Evolutionary conservation across 2,113 vertebrate species (phyloP).

Genomic region (Cervus canadensis): DNA sequence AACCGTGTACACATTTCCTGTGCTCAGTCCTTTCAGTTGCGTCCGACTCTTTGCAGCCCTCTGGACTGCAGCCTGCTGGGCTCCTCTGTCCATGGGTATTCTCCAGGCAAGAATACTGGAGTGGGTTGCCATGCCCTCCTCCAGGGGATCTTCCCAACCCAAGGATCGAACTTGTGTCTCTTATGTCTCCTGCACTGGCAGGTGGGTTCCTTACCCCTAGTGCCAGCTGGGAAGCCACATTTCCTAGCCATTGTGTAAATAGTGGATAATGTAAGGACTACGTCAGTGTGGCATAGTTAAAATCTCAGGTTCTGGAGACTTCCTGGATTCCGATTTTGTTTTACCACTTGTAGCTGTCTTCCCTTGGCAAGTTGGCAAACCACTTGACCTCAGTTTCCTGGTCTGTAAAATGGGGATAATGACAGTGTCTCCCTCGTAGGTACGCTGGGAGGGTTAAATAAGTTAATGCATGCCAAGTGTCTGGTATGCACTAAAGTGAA

Average conservation of each 20-base stretch:
- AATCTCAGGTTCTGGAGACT: not conserved
- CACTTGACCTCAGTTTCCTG: not conserved
- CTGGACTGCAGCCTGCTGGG: not conserved
- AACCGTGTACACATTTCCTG: not conserved
- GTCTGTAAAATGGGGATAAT: not conserved
- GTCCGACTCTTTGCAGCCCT: not conserved
- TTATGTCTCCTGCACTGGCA: not conserved
- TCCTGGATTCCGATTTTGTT: not conserved
- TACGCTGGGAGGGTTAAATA: not conserved
- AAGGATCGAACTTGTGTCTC: not conserved
- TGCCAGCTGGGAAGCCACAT: not conserved
- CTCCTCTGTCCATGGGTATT: not conserved
- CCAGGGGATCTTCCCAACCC: not conserved
- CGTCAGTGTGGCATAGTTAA: not conserved
- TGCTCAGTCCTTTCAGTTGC: not conserved
- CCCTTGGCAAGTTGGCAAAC: not conserved
- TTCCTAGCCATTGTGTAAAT: not conserved
- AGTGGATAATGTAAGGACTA: not conserved
- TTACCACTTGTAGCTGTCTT: not conserved
- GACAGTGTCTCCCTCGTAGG: not conserved
- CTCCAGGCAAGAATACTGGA: not conserved
- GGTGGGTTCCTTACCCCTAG: not conserved
- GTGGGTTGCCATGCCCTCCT: not conserved
- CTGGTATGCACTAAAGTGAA: too few species aligned
- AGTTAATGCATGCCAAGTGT: not conserved